phyloP scores from a whole-genome alignment of 1,140 invertebrate species.

The Triops longicaudatus region DNA sequence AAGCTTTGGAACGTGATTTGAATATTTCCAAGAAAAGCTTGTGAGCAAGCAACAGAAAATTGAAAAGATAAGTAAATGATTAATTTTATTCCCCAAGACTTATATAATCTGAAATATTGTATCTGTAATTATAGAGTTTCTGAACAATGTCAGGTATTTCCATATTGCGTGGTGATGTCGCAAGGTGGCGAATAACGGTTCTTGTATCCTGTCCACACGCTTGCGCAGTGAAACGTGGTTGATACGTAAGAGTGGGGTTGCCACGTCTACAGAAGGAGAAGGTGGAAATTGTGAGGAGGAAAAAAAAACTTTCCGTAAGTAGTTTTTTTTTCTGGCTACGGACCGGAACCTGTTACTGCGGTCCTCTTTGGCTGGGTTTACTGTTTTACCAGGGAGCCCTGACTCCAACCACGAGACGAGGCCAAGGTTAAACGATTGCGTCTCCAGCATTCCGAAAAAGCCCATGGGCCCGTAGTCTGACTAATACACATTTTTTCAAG shows the following conservation, averaged over 20 bases:
- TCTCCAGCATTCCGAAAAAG: not conserved
- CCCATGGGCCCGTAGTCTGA: not conserved
- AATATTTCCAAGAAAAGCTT: too few relatives aligned
- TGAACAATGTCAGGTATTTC: conserved; percentile 2
- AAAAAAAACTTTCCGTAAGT: not conserved
- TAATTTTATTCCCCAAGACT: too few relatives aligned
- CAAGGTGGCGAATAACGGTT: conserved; percentile 1
- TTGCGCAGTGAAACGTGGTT: not conserved
- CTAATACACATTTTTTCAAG: not conserved
- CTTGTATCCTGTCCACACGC: conserved; percentile 1
- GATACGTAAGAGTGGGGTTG: not conserved
- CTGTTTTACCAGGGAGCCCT: not conserved
- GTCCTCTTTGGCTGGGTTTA: not conserved
- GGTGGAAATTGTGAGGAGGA: not conserved
- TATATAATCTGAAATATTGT: too few relatives aligned
- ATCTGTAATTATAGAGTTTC: too few relatives aligned
- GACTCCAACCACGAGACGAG: conserved; percentile 9
- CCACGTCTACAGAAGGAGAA: not conserved
- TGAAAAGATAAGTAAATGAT: too few relatives aligned
- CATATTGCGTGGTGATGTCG: not conserved
- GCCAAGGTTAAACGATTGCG: conserved; percentile 3
- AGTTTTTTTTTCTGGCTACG: not conserved
- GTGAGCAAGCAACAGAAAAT: too few relatives aligned
- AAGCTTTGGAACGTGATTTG: too few relatives aligned
- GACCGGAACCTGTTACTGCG: not conserved